phyloP scores from a whole-genome alignment of 2,113 vertebrate species.

The Toxostoma redivivum region DNA sequence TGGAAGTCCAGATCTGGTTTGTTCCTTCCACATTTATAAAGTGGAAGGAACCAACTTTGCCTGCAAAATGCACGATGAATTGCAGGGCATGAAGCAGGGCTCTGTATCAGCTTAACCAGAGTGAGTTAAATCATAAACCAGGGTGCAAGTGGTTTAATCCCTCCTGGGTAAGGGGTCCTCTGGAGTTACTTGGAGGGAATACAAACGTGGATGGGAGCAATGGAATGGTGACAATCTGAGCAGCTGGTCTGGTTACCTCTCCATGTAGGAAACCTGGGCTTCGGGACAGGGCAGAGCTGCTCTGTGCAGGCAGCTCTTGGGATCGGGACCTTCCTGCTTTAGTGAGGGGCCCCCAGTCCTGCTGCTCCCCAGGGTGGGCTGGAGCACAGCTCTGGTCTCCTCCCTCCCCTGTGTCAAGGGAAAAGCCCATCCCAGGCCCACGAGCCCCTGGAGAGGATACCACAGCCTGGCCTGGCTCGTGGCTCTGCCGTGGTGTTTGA shows the following conservation, averaged over 20 bases:
- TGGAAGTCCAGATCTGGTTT: neutral
- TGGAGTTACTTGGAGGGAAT: neutral
- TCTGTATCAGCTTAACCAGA: neutral
- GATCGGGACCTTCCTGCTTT: accelerated
- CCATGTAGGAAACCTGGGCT: accelerated
- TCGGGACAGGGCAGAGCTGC: neutral
- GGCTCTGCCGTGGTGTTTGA: neutral
- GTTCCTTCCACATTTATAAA: neutral
- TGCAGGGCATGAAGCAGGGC: neutral
- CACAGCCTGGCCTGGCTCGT: accelerated
- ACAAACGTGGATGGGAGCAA: neutral
- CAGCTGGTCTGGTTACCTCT: neutral
- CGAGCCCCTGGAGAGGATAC: accelerated
- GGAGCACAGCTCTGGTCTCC: accelerated
- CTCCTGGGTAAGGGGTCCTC: neutral
- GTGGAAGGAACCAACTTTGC: neutral
- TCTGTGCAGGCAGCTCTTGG: accelerated
- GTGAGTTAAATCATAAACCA: neutral
- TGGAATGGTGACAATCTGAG: neutral
- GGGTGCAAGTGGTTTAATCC: neutral
- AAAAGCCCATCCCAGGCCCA: accelerated
- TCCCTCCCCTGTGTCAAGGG: neutral
- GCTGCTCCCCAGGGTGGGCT: neutral
- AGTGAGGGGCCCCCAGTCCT: accelerated
- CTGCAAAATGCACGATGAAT: neutral